Evolutionary conservation across 2,113 vertebrate genomes (phyloP), one percentile per base, ranked within the genome.

Genomic region (Hydrochoerus hydrochaeris): DNA sequence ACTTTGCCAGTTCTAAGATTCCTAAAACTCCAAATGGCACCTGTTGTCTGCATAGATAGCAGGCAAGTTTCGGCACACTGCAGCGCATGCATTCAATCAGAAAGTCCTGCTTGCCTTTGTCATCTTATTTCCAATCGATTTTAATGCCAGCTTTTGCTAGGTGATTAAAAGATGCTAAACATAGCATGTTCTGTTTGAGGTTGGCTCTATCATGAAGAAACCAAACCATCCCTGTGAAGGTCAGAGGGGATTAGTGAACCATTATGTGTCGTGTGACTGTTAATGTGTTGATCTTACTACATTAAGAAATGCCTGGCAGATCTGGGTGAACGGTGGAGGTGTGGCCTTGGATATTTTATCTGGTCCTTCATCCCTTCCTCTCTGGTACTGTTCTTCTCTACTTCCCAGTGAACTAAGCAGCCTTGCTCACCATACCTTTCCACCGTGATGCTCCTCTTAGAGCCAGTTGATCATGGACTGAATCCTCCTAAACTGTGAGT

Each of bases 51-150:
- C 32, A 2, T 6, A 5, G 22, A 24, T 4, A n/a, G 22, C 22
- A 17, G 32, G 62, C 49, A n/a, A 17, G n/a, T 17, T 5, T 8
- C 54, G 0, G 14, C 30, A 10, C 2, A 16, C 46, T 12, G 2
- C 3, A 2, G 0, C 5, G 0, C 2, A 3, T 19, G 4, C 0
- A 0, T 35, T 8, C 63, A 69, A 52, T 77, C 58, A 86, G 28
- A 46, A 41, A 13, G n/a, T 14, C 35, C 46, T 52, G 13, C 62
- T 73, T 73, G 77, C 30, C 87, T 54, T 52, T 71, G 14, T 78
- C 80, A 24, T 28, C 30, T 1, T 8, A 41, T 82, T 60, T 65
- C 44, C 62, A 46, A 75, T 38, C 57, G 62, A 1, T 89, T 54
- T 93, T 38, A 58, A 88, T 83, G 58, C 67, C 77, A 58, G 46